These are phyloP conservation scores for Pelagia noctiluca DNA, from an alignment of 30 jellyfish, hydroid and myxozoan species.

Conservation along the genomic window DNA sequence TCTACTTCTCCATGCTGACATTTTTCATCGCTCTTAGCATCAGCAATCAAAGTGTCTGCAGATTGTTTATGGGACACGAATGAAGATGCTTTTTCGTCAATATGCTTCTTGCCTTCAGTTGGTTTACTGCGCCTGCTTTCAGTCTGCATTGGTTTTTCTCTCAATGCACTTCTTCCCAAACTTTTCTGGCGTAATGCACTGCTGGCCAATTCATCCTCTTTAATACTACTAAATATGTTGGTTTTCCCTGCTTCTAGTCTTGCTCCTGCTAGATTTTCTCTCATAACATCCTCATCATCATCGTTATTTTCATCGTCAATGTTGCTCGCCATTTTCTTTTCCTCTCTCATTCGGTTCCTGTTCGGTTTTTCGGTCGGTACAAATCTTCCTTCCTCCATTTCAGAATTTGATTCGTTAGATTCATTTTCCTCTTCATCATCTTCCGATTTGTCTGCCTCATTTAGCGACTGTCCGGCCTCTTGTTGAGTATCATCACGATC, in stretches of 20 bases:
- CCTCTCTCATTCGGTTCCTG: not conserved
- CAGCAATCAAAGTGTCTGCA: conserved; percentile 24
- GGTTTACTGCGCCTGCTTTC: not conserved
- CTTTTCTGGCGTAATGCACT: conserved; percentile 15
- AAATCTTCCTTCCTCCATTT: not conserved
- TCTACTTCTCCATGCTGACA: conserved; percentile 58
- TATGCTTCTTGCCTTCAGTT: not conserved
- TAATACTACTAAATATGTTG: not conserved
- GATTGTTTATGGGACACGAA: conserved; percentile 43
- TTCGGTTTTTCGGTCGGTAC: not conserved
- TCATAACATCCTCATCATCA: conserved; percentile 15
- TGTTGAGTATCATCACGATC: not conserved
- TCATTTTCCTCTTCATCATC: not conserved
- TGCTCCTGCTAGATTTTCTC: not conserved
- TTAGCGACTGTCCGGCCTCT: not conserved
- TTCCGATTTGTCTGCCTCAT: not conserved
- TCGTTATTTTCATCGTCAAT: not conserved
- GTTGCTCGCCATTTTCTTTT: not conserved
- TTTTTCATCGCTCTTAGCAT: conserved; percentile 5
- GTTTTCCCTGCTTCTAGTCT: not conserved
- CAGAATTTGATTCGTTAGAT: not conserved
- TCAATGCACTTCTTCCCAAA: not conserved
- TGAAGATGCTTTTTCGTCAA: conserved; percentile 49
- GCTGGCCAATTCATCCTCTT: conserved; percentile 18
- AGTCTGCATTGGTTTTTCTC: not conserved